Conservation (phyloP, 1,140 invertebrate species). For the Drosophila ohnishii region DNA sequence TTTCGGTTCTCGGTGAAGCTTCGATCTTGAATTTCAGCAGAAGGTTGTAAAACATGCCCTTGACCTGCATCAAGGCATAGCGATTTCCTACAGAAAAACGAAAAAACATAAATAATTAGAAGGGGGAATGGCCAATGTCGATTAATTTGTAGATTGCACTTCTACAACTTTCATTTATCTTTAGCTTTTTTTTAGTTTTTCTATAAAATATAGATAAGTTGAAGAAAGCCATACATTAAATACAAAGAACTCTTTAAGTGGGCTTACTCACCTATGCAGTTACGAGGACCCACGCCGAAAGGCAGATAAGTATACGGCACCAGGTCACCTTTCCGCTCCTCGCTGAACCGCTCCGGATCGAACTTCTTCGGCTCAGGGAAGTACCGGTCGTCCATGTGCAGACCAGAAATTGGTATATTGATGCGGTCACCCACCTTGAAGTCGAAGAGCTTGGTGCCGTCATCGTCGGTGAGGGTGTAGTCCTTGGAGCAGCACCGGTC, state of each 20-base stretch:
- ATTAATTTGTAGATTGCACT: background rate
- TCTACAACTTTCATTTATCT: background rate
- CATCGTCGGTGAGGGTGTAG: slow-evolving; percentile 81
- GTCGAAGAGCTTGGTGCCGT: slow-evolving; percentile 55
- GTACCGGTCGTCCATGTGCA: slow-evolving; percentile 84
- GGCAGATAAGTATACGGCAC: slow-evolving; percentile 84
- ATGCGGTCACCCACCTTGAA: slow-evolving; percentile 69
- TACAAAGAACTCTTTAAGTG: background rate
- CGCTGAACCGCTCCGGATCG: slow-evolving; percentile 84
- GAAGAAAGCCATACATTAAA: no score
- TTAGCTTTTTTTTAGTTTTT: background rate
- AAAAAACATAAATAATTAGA: background rate
- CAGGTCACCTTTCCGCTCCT: slow-evolving; percentile 79
- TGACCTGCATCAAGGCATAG: slow-evolving; percentile 83
- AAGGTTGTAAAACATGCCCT: slow-evolving; percentile 83
- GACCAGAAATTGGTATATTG: slow-evolving; percentile 82
- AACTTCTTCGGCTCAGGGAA: slow-evolving; percentile 85
- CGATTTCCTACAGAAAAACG: slow-evolving; percentile 61
- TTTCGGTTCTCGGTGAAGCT: slow-evolving; percentile 74
- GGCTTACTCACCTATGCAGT: slow-evolving; percentile 84
- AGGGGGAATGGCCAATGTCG: no score
- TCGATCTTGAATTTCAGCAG: slow-evolving; percentile 85
- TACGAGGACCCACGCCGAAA: slow-evolving; percentile 85
- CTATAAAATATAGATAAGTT: no score
- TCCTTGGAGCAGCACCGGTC: slow-evolving; percentile 85